phyloP scores from a whole-genome alignment of 1,140 invertebrate species.

The Ylistrum balloti region DNA sequence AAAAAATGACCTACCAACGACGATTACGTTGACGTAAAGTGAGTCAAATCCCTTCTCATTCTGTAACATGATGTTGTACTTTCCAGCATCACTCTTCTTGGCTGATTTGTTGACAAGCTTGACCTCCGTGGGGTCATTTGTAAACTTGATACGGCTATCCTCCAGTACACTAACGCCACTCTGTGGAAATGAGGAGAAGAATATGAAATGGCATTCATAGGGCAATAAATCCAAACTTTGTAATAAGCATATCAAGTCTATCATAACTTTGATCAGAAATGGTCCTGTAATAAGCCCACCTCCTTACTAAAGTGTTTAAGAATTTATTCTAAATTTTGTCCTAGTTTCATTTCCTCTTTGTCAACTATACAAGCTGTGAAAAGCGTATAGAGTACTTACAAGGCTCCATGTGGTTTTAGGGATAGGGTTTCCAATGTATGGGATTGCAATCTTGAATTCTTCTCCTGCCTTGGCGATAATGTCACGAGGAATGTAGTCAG shows the following conservation, averaged over 20 bases:
- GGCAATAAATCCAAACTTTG: no score
- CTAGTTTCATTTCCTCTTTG: no score
- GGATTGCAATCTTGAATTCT: slow-evolving; percentile 97
- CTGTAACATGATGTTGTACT: slow-evolving; percentile 94
- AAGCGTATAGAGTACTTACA: no score
- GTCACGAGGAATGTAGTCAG: slow-evolving; percentile 95
- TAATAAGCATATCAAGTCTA: no score
- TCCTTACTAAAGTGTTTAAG: no score
- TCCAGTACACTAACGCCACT: slow-evolving; percentile 69
- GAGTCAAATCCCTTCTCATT: slow-evolving; percentile 94
- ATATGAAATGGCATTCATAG: no score
- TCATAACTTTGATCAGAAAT: no score
- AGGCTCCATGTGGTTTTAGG: slow-evolving; percentile 95
- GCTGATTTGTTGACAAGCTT: slow-evolving; percentile 92
- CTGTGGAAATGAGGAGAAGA: slow-evolving; percentile 52
- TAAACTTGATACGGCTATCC: slow-evolving; percentile 93
- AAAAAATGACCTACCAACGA: slow-evolving; percentile 85
- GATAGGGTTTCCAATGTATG: slow-evolving; percentile 94
- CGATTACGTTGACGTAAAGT: slow-evolving; percentile 92
- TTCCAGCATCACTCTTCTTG: slow-evolving; percentile 94
- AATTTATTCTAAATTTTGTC: no score
- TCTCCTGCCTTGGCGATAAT: slow-evolving; percentile 97
- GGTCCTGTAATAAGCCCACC: no score
- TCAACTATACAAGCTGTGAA: no score
- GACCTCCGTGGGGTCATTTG: slow-evolving; percentile 88